Conservation (phyloP, 2,113 vertebrate species). For the Leptodactylus fuscus region DNA sequence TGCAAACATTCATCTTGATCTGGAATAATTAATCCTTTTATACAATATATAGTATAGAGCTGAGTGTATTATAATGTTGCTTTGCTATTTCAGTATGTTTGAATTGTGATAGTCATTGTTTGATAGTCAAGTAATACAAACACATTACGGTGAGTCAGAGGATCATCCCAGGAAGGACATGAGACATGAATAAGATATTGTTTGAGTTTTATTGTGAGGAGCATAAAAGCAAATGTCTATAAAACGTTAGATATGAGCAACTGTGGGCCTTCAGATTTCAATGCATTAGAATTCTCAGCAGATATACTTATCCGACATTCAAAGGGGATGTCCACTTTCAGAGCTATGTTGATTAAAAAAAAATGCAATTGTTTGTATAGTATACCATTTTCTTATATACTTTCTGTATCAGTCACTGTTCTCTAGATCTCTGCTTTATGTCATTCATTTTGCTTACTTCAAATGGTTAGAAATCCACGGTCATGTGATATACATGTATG, state of each 20-base stretch:
- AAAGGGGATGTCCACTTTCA: no score
- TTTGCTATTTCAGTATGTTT: background rate
- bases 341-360: no score
- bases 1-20: background rate
- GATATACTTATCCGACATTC: no score
- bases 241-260: background rate
- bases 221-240: background rate
- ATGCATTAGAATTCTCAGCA: background rate
- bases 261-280: background rate
- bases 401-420: no score
- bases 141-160: no score
- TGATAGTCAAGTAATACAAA: background rate
- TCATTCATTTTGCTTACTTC: no score
- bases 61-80: background rate
- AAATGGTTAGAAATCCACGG: no score
- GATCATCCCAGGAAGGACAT: background rate
- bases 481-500: no score
- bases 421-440: no score
- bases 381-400: no score
- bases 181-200: background rate
- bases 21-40: background rate
- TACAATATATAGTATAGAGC: background rate
- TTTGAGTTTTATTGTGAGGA: background rate
- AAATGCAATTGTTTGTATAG: no score
- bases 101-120: background rate